A percentile compares a stretch with the other conserved stretches of the same genome.
phyloP scores from a whole-genome alignment of 2,113 vertebrate genomes.

The Centrocercus urophasianus region DNA sequence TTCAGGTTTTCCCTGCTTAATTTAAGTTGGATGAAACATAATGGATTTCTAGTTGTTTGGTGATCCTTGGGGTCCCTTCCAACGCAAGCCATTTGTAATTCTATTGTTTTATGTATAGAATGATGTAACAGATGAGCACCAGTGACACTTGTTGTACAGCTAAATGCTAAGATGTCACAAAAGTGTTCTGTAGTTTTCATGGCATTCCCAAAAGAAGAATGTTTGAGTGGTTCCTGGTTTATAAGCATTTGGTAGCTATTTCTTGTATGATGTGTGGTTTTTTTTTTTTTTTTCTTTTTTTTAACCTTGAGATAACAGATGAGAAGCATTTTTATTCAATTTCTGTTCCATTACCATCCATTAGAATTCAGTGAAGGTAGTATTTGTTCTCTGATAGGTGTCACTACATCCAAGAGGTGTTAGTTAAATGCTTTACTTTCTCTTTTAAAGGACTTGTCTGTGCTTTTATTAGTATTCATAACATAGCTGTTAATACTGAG shows the following conservation, averaged over 20 bases:
- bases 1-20: not conserved
- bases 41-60: not conserved
- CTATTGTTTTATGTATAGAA: not conserved
- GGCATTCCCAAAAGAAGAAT: not conserved
- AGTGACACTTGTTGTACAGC: fast-evolving
- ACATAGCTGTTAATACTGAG: not conserved
- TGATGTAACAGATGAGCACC: not conserved
- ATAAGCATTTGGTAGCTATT: not conserved
- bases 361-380: not conserved
- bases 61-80: no score
- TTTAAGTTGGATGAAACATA: not conserved
- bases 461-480: not conserved
- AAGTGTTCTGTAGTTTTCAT: not conserved
- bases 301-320: not conserved
- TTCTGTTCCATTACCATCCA: not conserved
- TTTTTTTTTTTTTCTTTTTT: not conserved
- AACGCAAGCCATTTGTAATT: no score
- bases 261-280: not conserved
- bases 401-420: not conserved
- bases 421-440: not conserved
- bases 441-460: not conserved
- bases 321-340: not conserved
- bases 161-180: not conserved
- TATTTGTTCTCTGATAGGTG: not conserved
- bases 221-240: not conserved